Evolutionary conservation across 2,113 vertebrate genomes (phyloP).

Genomic region (Erpornis zantholeuca): DNA sequence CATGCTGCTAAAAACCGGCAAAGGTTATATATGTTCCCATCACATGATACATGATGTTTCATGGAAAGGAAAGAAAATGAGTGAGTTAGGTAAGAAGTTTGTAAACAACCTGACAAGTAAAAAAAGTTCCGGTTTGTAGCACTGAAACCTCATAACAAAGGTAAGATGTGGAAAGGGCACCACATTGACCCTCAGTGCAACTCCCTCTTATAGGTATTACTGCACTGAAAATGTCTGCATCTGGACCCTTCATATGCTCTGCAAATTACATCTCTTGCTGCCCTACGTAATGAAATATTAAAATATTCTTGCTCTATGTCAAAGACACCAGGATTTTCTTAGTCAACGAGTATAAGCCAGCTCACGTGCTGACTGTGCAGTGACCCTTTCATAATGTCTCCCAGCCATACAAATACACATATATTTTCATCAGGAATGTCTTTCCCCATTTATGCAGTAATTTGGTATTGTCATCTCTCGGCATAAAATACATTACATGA

Average conservation of each 20-base stretch:
- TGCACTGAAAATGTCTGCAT: background rate
- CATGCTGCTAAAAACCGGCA: background rate
- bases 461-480: background rate
- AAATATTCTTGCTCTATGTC: background rate
- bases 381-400: slow-evolving; percentile 18
- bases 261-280: background rate
- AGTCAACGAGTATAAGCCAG: slow-evolving; percentile 22
- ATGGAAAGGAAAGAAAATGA: background rate
- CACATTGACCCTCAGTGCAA: accelerated
- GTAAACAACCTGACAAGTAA: background rate
- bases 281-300: background rate
- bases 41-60: background rate
- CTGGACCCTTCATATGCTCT: background rate
- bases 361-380: background rate
- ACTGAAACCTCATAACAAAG: background rate
- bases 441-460: slow-evolving; percentile 20
- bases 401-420: background rate
- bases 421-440: slow-evolving; percentile 5
- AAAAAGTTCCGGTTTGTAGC: background rate
- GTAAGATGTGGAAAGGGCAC: background rate
- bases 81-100: background rate
- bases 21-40: background rate
- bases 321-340: slow-evolving; percentile 18
- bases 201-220: background rate
- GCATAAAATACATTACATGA: background rate